phyloP scores from a whole-genome alignment of 2,797 vertebrate species.

The Buphagus erythrorhynchus region DNA sequence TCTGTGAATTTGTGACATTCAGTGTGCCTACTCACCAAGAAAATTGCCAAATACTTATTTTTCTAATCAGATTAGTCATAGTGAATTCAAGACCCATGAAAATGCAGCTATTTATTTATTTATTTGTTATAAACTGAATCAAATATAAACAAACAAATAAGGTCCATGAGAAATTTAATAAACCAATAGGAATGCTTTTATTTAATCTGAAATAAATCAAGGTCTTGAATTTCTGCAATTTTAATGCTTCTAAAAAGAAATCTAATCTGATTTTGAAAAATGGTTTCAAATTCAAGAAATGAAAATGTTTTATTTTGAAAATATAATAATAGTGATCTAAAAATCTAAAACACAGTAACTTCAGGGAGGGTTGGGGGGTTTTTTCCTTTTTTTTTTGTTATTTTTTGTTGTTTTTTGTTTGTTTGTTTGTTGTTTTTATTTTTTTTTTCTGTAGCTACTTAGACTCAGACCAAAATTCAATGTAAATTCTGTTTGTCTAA shows the following conservation, averaged over 20 bases:
- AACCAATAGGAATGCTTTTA: not conserved
- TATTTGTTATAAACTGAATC: not conserved
- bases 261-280: not conserved
- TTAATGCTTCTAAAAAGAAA: not conserved
- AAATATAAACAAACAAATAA: not conserved
- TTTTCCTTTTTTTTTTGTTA: too few species aligned
- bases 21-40: not conserved
- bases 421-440: not conserved
- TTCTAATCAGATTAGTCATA: not conserved
- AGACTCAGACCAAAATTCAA: not conserved
- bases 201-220: not conserved
- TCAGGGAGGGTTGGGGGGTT: not conserved
- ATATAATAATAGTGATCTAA: not conserved
- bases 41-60: not conserved
- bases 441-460: not conserved
- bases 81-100: not conserved
- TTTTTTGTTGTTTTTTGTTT: too few species aligned
- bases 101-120: not conserved
- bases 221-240: not conserved
- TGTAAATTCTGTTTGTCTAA: not conserved
- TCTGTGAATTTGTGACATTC: not conserved
- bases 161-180: not conserved
- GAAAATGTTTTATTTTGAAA: not conserved
- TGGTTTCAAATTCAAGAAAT: not conserved
- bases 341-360: not conserved